Percentiles rank a stretch among this genome's conserved stretches.
These are phyloP conservation scores for Siderastrea siderea DNA, from an alignment of 92 coral and sea anemone species.

Conservation along the genomic window DNA sequence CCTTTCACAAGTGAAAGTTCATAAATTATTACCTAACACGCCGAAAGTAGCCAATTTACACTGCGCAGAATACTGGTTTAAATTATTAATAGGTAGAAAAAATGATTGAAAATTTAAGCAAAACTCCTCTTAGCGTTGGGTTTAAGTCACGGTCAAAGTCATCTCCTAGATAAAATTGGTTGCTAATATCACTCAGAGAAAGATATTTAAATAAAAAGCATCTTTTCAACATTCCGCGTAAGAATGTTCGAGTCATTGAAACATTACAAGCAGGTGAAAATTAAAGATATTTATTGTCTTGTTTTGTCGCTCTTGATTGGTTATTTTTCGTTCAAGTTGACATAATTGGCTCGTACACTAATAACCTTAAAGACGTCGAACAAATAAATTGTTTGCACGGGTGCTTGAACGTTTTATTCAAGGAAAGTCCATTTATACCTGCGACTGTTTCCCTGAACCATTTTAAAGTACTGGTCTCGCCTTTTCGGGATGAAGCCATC, in stretches of 20 bases:
- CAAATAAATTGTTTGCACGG: slow-evolving; percentile 37
- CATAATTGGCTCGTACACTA: slow-evolving; percentile 44
- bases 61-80: slow-evolving; percentile 1
- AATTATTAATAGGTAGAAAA: slow-evolving; percentile 34
- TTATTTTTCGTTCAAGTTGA: slow-evolving; percentile 9
- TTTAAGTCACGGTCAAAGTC: background rate
- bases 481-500: background rate
- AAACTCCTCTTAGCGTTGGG: background rate
- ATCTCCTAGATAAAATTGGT: too few relatives aligned
- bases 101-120: slow-evolving; percentile 1
- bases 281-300: slow-evolving; percentile 4
- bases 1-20: slow-evolving; percentile 28
- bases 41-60: slow-evolving; percentile 53
- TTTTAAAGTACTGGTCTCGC: background rate
- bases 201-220: background rate
- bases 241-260: background rate
- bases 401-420: slow-evolving; percentile 18
- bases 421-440: slow-evolving; percentile 1
- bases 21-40: slow-evolving; percentile 50
- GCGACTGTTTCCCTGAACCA: background rate
- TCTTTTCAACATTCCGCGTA: background rate
- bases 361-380: slow-evolving; percentile 32
- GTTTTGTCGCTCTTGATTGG: slow-evolving; percentile 34
- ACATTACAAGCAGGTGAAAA: slow-evolving; percentile 35
- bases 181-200: background rate